These are phyloP conservation scores for Phymanthus crucifer DNA, from an alignment of 92 coral and sea anemone species.

Conservation along the genomic window DNA sequence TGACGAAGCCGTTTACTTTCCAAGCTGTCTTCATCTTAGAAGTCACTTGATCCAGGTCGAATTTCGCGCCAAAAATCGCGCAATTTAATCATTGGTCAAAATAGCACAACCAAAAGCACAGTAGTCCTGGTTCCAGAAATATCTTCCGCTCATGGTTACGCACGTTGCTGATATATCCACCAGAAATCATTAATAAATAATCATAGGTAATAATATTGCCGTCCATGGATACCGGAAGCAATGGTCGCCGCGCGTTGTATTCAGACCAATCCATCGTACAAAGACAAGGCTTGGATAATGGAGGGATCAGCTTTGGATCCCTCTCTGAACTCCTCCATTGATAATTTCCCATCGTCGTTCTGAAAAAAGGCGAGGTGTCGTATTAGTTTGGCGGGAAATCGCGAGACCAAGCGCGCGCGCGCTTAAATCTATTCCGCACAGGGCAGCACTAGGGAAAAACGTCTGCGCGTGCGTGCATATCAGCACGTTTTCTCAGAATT, in stretches of 20 bases:
- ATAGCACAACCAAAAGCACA: neutral
- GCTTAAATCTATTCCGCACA: no score
- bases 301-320: constrained; percentile 99
- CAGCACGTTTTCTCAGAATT: no score
- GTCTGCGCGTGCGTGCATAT: no score
- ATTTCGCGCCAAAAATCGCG: no score
- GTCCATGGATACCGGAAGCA: neutral
- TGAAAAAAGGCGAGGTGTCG: no score
- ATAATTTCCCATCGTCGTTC: constrained; percentile 92
- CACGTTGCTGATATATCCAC: neutral
- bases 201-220: neutral
- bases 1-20: no score
- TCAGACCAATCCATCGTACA: constrained; percentile 84
- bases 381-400: no score
- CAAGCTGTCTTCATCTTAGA: no score
- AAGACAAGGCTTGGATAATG: constrained; percentile 93
- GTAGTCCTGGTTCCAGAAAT: neutral
- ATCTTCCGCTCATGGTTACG: neutral
- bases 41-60: no score
- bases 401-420: no score
- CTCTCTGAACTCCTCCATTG: constrained; percentile 97
- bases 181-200: neutral
- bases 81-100: neutral
- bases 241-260: no score
- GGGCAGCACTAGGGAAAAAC: no score